Base-by-base conservation (phyloP, 1,140 invertebrate genomes). In the Neelides sp. region DNA sequence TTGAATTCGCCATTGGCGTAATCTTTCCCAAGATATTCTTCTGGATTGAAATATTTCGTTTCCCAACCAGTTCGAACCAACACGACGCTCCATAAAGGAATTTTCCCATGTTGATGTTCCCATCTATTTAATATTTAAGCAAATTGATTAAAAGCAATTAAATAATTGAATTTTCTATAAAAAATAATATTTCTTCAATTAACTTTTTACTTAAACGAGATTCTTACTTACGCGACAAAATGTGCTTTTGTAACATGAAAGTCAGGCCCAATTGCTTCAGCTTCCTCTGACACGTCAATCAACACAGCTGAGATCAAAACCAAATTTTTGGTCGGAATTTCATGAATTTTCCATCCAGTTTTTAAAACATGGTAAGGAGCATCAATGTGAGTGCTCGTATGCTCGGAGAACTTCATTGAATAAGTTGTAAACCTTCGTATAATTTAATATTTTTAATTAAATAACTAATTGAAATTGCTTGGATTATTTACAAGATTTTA, bases 241-340 rank as follows among this genome's bases (percentile, higher is more conserved):
- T 49, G 35, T 3, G 22, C 27, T 40, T 40, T 49, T n/a, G 35
- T 4, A 20, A 49, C 36, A 5, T 35, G 23, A 30, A 26, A 49
- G 30, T 49, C 19, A 2, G 26, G 13, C 17, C 26, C 27, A 32
- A 13, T 41, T 10, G 4, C 13, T 19, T 39, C 36, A n/a, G 52
- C 49, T 39, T 52, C 52, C 22, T 52, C 23, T 20, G 44, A 48
- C 20, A 56, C 15, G 19, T 56, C 54, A n/a, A 56, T 30, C 13
- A 42, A 4, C 0, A 56, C 45, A 28, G 26, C 48, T 1, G 37
- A 32, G 17, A 52, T 35, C 0, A n/a, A 43, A 2, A 56, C 20
- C 5, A 56, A 32, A 20, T 28, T 42, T 4, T 48, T 50, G 0
- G 40, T 48, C 4, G 45, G 43, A 39, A 56, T 52, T 30, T 51